A percentile compares a stretch with the other conserved stretches of the same genome.
Conservation (phyloP, 1,140 invertebrate genomes). For the Pomacea maculata region DNA sequence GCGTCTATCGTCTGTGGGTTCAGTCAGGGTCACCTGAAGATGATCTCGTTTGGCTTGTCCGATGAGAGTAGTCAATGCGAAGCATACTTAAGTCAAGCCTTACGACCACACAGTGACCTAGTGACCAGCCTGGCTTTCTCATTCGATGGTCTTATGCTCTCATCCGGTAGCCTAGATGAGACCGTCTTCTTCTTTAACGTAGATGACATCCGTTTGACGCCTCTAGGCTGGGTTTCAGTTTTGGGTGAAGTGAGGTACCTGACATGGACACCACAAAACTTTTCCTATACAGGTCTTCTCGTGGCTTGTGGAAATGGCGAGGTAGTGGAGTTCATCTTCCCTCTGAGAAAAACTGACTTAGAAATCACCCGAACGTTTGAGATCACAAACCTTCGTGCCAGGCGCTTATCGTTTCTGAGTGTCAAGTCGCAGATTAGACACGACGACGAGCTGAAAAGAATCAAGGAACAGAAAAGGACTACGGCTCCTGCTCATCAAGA, state of each 20-base stretch:
- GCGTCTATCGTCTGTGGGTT: slow-evolving; percentile 5
- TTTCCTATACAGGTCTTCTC: background rate
- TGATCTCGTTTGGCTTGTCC: background rate
- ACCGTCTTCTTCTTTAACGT: slow-evolving; percentile 4
- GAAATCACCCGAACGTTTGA: background rate
- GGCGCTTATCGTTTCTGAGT: background rate
- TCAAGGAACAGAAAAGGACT: background rate
- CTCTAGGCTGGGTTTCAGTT: slow-evolving; percentile 7
- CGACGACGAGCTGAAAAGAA: background rate
- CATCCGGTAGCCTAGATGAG: background rate
- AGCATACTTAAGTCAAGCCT: background rate
- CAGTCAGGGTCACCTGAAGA: slow-evolving; percentile 5
- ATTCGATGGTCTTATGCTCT: background rate
- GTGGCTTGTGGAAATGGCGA: background rate
- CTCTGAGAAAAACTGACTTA: background rate
- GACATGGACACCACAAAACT: slow-evolving; percentile 1
- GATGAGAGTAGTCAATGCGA: background rate
- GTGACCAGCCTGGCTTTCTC: background rate
- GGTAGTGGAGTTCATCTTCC: background rate
- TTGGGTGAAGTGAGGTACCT: background rate
- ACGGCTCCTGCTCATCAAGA: background rate
- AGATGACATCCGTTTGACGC: background rate
- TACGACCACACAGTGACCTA: background rate
- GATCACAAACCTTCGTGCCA: background rate
- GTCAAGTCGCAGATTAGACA: background rate